Evolutionary conservation across 2,797 vertebrate species (phyloP), one percentile per base, ranked within the genome.

Genomic region (Coregonus suidteri): DNA sequence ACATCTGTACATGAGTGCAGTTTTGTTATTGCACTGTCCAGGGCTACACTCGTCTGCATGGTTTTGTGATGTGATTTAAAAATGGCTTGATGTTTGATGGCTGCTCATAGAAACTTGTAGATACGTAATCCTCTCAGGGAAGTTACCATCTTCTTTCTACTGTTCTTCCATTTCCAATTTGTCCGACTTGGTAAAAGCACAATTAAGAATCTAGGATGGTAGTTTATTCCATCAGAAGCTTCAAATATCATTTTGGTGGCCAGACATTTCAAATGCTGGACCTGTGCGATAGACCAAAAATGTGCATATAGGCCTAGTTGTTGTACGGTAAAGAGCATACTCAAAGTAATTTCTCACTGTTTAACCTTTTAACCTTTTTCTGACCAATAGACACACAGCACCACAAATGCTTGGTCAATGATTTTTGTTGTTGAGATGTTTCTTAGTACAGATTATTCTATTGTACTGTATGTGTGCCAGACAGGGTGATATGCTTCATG

Each of bases 101-200:
- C 18, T 70, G 53, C 3, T 73, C 52, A 51, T 66, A 52, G 13
- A 80, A 77, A 74, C 66, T 56, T 81, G 74, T 70, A 73, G 51
- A 73, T 75, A 77, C 84, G 79, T 77, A 71, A 86, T 85, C 78
- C 79, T 86, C 83, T 92, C 90, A 92, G 90, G 90, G 86, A 91
- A 82, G 68, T 65, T 54, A 64, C 18, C 53, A 56, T 64, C 16
- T 69, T 73, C 62, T 75, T 81, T 65, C 6, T 35, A 79, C 62
- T 80, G 14, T 83, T 79, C 71, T 83, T 73, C 77, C 15, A 75
- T 82, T 77, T 82, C 73, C 14, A 75, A 68, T 81, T 37, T 72
- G 67, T 83, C 73, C 59, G 54, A 70, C 11, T 73, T 52, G 3
- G 65, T 84, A 66, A 65, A 89, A 87, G 85, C 84, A 88, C 84